Base-by-base conservation (phyloP, 2,797 vertebrate species). In the Darevskia mixta region DNA sequence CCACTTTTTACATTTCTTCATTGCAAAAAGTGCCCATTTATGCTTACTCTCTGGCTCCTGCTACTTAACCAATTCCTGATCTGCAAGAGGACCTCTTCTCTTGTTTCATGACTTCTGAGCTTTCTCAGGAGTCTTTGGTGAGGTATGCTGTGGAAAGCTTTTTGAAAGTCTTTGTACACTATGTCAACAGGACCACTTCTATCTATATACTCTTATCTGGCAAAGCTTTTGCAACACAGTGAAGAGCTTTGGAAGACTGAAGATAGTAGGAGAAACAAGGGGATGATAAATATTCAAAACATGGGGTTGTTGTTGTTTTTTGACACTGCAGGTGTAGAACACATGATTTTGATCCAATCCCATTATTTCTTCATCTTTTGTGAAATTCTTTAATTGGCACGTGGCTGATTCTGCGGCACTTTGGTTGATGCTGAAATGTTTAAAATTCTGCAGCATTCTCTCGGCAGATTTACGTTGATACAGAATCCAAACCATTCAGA, bases 401-500 rank as follows among this genome's bases (percentile, higher is more conserved):
- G 23, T 71, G 55, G 64, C n/a, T 0, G 15, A 69, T 88, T 92
- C 58, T 76, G 17, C 76, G 79, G n/a, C 86, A 20, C 8, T 4
- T 67, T 88, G 29, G 15, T 94, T 71, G 41, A 88, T 83, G 15
- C 79, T 86, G 61, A 86, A 75, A 18, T 13, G 86, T 73, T 61
- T 29, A 85, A 90, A 25, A 78, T 87, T 93, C 23, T 79, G 61
- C 45, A 45, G 38, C 4, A n/a, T 25, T 75, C n/a, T 23, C 93
- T 89, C 72, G 81, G 6, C 81, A 92, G 89, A 89, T 86, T 67
- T 93, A 85, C 86, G 41, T 73, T 81, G 82, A 93, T 90, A 71
- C 1, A 49, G 86, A 92, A 90, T 92, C 94, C 90, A 96, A 93
- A 96, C 79, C 90, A 90, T 94, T 95, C 91, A 83, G 91, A 93